Evolutionary conservation across 2,888 invertebrate species (phyloP).

Genomic region (Brachyptera risi): DNA sequence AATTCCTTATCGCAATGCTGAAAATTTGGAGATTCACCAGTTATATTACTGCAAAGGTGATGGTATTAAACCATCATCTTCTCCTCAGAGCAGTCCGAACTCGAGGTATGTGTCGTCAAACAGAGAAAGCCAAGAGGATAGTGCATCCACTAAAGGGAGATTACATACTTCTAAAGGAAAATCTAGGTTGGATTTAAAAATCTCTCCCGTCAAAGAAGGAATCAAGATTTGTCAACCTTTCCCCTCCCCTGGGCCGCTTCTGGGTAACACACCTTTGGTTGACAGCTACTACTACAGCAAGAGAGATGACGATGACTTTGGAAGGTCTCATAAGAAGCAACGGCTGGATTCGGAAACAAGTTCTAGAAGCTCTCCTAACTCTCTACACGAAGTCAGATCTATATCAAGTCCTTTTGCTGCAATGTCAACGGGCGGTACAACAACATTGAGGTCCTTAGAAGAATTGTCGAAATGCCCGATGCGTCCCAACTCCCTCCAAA

Average conservation of each 20-base stretch:
- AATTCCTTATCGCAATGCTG: conserved; percentile 72
- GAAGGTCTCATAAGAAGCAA: conserved; percentile 20
- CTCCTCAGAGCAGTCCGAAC: conserved; percentile 24
- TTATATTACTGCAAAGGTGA: conserved; percentile 72
- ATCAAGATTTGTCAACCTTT: conserved; percentile 47
- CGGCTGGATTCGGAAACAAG: conserved; percentile 24
- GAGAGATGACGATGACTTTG: conserved; percentile 1
- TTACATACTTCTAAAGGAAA: background rate
- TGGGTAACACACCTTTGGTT: conserved; percentile 77
- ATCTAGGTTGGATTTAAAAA: conserved; percentile 2
- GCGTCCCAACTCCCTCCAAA: conserved; percentile 49
- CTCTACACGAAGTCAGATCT: background rate
- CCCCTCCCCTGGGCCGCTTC: conserved; percentile 76
- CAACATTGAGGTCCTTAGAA: conserved; percentile 52
- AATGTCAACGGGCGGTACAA: conserved; percentile 38
- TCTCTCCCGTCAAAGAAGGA: conserved; percentile 18
- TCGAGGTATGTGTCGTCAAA: background rate
- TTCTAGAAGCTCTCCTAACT: conserved; percentile 4
- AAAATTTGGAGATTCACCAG: conserved; percentile 76
- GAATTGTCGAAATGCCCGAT: conserved; percentile 49
- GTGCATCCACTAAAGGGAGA: background rate
- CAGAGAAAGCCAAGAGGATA: background rate
- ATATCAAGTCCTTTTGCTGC: conserved; percentile 9
- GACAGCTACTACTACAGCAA: conserved; percentile 52
- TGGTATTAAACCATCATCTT: background rate